Percentiles rank a stretch among this genome's conserved stretches.
phyloP scores from a whole-genome alignment of 2,113 vertebrate genomes.

The Melanerpes formicivorus region DNA sequence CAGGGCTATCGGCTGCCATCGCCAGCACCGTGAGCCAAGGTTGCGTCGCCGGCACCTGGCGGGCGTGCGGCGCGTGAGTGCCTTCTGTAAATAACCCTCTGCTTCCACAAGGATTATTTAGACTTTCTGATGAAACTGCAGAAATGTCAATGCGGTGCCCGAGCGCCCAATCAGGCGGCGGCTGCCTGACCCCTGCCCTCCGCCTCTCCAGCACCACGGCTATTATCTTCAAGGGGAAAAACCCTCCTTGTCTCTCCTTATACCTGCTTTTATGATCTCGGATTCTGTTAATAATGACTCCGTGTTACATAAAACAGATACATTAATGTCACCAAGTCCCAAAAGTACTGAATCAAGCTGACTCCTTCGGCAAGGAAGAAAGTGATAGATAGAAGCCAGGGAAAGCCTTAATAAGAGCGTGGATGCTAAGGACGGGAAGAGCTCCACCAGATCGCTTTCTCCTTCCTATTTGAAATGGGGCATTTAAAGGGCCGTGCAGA shows the following conservation, averaged over 20 bases:
- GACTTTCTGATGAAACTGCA: constrained; percentile 82
- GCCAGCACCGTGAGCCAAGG: not conserved
- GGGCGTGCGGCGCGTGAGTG: not conserved
- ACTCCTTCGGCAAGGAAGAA: constrained; percentile 61
- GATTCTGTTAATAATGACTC: constrained; percentile 75
- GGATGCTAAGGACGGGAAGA: not conserved
- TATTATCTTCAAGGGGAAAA: constrained; percentile 86
- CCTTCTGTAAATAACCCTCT: constrained; percentile 71
- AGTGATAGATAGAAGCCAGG: not conserved
- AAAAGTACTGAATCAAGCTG: constrained; percentile 72
- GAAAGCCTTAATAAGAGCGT: not conserved
- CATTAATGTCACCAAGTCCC: constrained; percentile 77
- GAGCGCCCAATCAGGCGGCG: constrained; percentile 80
- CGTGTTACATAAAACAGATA: constrained; percentile 78
- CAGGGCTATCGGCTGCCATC: not conserved
- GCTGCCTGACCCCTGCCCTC: constrained; percentile 82
- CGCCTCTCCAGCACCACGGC: constrained; percentile 80
- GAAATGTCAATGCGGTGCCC: constrained; percentile 77
- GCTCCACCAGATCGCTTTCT: not conserved
- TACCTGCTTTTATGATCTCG: constrained; percentile 74
- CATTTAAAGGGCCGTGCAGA: constrained; percentile 24
- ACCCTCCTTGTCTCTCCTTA: constrained; percentile 82
- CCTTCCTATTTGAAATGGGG: constrained; percentile 7
- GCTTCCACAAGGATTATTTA: constrained; percentile 76
- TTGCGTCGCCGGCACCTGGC: not conserved